phyloP scores from a whole-genome alignment of 2,113 vertebrate species.

The Callocephalon fimbriatum region DNA sequence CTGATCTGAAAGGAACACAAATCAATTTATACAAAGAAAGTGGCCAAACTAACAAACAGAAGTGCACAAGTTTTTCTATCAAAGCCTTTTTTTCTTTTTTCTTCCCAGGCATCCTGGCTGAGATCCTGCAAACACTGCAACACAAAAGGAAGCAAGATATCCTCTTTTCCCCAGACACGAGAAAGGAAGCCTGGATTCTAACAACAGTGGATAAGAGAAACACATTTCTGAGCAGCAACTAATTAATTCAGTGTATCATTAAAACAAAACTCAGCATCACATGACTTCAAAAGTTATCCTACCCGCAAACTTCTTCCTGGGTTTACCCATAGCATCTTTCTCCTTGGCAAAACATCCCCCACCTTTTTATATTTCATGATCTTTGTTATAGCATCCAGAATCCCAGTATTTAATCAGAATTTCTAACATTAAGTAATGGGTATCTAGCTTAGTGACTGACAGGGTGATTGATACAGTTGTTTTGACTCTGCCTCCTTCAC shows the following conservation, averaged over 20 bases:
- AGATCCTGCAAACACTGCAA: neutral
- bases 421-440: neutral
- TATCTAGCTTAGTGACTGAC: neutral
- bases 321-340: neutral
- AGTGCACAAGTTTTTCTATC: neutral
- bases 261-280: neutral
- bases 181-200: neutral
- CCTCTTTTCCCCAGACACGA: neutral
- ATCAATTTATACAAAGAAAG: neutral
- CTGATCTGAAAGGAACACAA: constrained; percentile 8
- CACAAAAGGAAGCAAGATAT: neutral
- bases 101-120: neutral
- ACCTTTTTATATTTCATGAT: neutral
- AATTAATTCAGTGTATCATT: neutral
- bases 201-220: neutral
- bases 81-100: neutral
- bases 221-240: neutral
- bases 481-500: neutral
- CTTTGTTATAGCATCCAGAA: neutral
- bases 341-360: neutral
- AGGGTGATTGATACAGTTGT: neutral
- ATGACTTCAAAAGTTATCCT: neutral
- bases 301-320: neutral
- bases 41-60: neutral
- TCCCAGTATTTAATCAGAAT: neutral